phyloP scores from a whole-genome alignment of 2,113 vertebrate species.

The Dinomys branickii region DNA sequence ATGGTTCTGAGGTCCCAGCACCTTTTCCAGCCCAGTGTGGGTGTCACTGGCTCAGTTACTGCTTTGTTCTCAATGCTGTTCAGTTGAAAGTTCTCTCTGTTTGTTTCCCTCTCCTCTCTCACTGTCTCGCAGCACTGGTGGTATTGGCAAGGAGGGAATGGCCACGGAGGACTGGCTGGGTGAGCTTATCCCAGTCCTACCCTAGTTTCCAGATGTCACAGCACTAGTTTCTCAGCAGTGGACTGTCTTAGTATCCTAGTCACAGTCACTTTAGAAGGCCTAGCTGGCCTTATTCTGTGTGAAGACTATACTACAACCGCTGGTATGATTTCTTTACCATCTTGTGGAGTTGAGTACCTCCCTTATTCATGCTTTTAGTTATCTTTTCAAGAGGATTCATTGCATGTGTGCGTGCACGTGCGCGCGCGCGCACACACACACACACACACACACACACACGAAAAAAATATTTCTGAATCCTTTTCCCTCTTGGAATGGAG shows the following conservation, averaged over 20 bases:
- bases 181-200: not conserved
- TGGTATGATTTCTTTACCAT: not conserved
- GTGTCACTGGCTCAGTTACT: not conserved
- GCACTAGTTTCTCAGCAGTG: not conserved
- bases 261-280: not conserved
- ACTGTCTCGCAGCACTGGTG: rapidly evolving
- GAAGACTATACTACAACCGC: not conserved
- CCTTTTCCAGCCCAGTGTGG: not conserved
- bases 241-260: not conserved
- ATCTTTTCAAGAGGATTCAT: not conserved
- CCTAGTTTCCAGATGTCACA: not conserved
- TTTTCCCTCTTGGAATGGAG: not conserved
- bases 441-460: not conserved
- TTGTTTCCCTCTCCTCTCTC: not conserved
- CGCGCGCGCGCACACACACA: no score
- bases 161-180: not conserved
- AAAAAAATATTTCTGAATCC: not conserved
- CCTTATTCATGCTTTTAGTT: not conserved
- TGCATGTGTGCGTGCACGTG: not conserved
- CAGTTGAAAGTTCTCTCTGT: not conserved
- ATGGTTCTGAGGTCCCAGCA: not conserved
- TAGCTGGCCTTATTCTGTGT: not conserved
- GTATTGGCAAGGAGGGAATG: not conserved
- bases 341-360: not conserved
- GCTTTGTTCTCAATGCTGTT: not conserved